These are phyloP conservation scores for Cyclargus thomasi DNA, from an alignment of 1,140 invertebrate genomes.

Conservation along the genomic window DNA sequence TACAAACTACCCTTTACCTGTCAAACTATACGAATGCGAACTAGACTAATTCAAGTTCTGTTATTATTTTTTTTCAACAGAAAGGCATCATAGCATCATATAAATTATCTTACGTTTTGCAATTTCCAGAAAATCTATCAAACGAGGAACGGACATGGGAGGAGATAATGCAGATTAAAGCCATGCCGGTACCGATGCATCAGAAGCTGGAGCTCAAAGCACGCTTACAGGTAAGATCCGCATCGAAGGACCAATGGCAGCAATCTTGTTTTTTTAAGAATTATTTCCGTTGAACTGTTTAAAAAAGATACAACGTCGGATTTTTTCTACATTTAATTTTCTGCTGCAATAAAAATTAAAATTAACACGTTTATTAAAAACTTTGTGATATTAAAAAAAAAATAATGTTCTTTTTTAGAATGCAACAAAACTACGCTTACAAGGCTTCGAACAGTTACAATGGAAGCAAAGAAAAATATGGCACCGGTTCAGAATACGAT, in stretches of 20 bases:
- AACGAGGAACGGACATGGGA: constrained; percentile 90
- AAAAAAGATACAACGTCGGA: no score
- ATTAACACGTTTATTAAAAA: no score
- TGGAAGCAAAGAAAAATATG: constrained; percentile 84
- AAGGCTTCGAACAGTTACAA: constrained; percentile 86
- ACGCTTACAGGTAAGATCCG: constrained; percentile 81
- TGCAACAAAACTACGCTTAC: constrained; percentile 84
- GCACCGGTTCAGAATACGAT: constrained; percentile 77
- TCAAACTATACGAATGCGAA: no score
- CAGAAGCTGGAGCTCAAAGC: constrained; percentile 87
- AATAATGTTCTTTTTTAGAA: constrained; percentile 70
- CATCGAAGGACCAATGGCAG: background rate
- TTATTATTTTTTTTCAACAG: no score
- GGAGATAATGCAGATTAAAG: constrained; percentile 89
- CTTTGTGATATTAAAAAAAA: no score
- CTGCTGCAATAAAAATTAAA: no score
- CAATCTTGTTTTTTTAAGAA: background rate
- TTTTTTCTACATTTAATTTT: no score
- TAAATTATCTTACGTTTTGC: background rate
- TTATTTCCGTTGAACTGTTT: no score
- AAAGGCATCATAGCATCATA: no score
- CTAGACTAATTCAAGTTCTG: no score
- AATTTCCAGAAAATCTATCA: constrained; percentile 80
- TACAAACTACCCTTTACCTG: no score
- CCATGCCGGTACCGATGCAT: constrained; percentile 87